Evolutionary conservation across 2,797 vertebrate species (phyloP).

Genomic region (Sternotherus odoratus): DNA sequence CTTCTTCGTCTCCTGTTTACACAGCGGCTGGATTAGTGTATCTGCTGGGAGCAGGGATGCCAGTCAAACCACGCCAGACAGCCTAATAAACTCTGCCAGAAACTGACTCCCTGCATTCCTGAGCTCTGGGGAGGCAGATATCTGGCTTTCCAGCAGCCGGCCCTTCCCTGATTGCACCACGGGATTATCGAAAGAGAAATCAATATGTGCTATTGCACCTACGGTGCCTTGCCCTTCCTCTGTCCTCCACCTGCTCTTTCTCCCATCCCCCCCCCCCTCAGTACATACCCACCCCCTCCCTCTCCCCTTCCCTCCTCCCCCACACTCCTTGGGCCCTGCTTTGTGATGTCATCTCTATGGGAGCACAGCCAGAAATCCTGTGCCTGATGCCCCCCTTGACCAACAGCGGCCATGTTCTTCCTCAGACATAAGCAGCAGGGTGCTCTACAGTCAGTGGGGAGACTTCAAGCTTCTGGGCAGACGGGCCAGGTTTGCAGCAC

Average conservation of each 20-base stretch:
- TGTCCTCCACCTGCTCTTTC: not conserved
- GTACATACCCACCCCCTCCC: not conserved
- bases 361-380: not conserved
- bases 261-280: not conserved
- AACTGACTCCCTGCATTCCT: not conserved
- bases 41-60: not conserved
- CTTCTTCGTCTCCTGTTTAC: not conserved
- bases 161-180: not conserved
- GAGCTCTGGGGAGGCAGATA: not conserved
- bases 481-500: not conserved
- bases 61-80: not conserved
- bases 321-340: not conserved
- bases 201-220: not conserved
- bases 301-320: not conserved
- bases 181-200: not conserved
- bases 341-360: not conserved
- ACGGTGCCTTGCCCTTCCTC: not conserved
- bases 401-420: not conserved
- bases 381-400: not conserved
- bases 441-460: not conserved
- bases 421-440: not conserved
- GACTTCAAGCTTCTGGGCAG: fast-evolving
- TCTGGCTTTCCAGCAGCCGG: not conserved
- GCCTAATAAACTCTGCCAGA: not conserved
- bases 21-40: not conserved